Evolutionary conservation across 2,888 invertebrate genomes (phyloP), one percentile per base, ranked within the genome.

Genomic region (Flabesymbios commensalis): DNA sequence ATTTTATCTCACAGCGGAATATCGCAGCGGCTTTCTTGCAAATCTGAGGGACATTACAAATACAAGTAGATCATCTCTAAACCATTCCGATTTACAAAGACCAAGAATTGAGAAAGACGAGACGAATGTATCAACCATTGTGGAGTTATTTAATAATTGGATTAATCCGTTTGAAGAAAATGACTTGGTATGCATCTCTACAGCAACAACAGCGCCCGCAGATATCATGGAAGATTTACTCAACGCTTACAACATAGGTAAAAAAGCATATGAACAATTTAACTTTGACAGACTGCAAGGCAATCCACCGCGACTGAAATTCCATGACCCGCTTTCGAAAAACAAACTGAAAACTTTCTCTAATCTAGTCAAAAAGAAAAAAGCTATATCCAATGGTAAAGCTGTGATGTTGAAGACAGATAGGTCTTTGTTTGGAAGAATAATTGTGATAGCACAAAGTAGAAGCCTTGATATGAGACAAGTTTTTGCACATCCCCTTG

Each of bases 401-500:
- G n/a, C n/a, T n/a, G n/a, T n/a, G n/a, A n/a, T n/a, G n/a, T n/a
- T n/a, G n/a, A n/a, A n/a, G n/a, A n/a, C n/a, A n/a, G n/a, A n/a
- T n/a, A n/a, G n/a, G n/a, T n/a, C n/a, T n/a, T n/a, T n/a, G n/a
- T n/a, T n/a, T n/a, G n/a, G n/a, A n/a, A 49, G 24, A 49, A 17
- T 10, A 22, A 32, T n/a, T 32, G 29, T 52, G 24, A 28, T 54
- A 24, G 42, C 54, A 2, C 28, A 19, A 54, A 2, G 24, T 26
- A 54, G 39, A 24, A 36, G 39, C 7, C 19, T 36, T 36, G 24
- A 19, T 14, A 54, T 54, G 54, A 54, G 19, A 2, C 22, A 54
- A 24, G 22, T 64, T 39, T 55, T 68, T 14, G 26, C 49, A n/a
- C 64, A 68, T 56, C 64, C 59, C 24, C 59, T 68, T 24, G 61